Percentiles rank a stretch among this genome's conserved stretches.
Evolutionary conservation across 1,140 invertebrate genomes (phyloP).

Genomic region (Aricia agestis): DNA sequence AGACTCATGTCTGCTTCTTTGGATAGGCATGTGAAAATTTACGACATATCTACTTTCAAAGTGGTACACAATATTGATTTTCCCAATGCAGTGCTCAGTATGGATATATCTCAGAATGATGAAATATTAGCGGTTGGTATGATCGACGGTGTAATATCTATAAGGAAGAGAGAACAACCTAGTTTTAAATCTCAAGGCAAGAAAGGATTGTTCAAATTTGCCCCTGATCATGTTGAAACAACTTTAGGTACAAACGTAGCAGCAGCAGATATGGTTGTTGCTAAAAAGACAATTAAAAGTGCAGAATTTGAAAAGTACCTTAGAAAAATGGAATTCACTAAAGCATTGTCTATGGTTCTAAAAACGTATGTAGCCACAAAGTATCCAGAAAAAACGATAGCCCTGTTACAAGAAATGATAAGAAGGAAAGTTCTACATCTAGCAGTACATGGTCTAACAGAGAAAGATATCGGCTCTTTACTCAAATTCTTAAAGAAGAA

Average conservation of each 20-base stretch:
- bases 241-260: slow-evolving; percentile 29
- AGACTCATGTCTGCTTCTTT: slow-evolving; percentile 92
- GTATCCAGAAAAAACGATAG: slow-evolving; percentile 86
- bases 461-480: slow-evolving; percentile 80
- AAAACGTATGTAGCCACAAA: slow-evolving; percentile 78
- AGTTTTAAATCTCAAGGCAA: slow-evolving; percentile 57
- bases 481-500: slow-evolving; percentile 87
- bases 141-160: slow-evolving; percentile 93
- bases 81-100: slow-evolving; percentile 92
- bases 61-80: slow-evolving; percentile 92
- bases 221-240: slow-evolving; percentile 70
- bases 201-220: slow-evolving; percentile 71
- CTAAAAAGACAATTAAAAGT: slow-evolving; percentile 65
- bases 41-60: slow-evolving; percentile 91
- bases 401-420: slow-evolving; percentile 89
- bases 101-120: slow-evolving; percentile 88
- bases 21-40: slow-evolving; percentile 96
- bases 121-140: slow-evolving; percentile 92
- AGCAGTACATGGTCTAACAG: slow-evolving; percentile 83
- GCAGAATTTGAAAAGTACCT: slow-evolving; percentile 83
- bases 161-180: slow-evolving; percentile 84
- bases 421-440: slow-evolving; percentile 83
- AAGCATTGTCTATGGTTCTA: slow-evolving; percentile 87
- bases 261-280: slow-evolving; percentile 76
- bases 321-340: slow-evolving; percentile 88